Evolutionary conservation across 2,888 invertebrate species (phyloP), one percentile per base, ranked within the genome.

Genomic region (Protophormia terraenovae): DNA sequence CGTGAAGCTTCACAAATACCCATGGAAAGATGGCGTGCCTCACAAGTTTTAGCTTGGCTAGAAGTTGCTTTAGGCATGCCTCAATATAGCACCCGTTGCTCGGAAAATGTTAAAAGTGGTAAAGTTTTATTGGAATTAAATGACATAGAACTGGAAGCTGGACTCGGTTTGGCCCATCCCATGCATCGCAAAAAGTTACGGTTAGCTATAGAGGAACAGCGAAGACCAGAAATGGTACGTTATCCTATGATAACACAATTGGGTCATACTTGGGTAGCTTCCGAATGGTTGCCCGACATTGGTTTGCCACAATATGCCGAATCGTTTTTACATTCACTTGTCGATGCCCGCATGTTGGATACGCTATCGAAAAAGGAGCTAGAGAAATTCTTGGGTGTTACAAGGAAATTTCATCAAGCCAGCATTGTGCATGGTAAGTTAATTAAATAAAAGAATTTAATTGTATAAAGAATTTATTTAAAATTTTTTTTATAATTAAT

Each of bases 31-130:
- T 98, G 98, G 98, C 95, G 97, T 81, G 97, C 98, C 14, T 96
- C 97, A 0, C 98, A 98, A 84, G 98, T 98, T 75, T 94, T 98
- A 50, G 98, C 98, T 1, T 98, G 98, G 98, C 93, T 98, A 69
- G 98, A 98, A 92, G 96, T 98, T 35, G 97, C 97, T 0, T 94
- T 98, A 6, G 98, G 97, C 72, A 98, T 98, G 98, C 97, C 98
- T 0, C 97, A 97, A 90, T 98, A 98, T 89, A 97, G 97, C 2
- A 95, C 96, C 24, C 94, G 96, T 60, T 97, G 98, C 89, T 97
- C 97, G 22, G 97, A 98, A 91, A 98, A 98, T 92, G 96, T 98
- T 86, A 98, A 98, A 92, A 98, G 98, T 91, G 98, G 98, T 89
- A 98, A 98, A 95, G 98, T 98, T 89, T 94, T 98, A 90, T 94